phyloP scores from a whole-genome alignment of 2,113 vertebrate species.

The Megatriorchis doriae region DNA sequence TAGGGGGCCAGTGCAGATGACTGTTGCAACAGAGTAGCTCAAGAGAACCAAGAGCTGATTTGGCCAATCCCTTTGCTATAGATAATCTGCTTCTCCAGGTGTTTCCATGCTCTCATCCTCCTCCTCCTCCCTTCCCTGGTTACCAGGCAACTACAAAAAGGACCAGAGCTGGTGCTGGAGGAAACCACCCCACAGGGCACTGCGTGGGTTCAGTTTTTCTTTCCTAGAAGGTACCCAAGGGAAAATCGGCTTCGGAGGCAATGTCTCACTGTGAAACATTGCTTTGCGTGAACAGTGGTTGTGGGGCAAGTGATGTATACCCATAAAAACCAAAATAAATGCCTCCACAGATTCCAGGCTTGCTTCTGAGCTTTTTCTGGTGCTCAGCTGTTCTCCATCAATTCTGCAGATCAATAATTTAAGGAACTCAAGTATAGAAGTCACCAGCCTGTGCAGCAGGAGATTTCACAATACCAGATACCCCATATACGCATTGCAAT shows the following conservation, averaged over 20 bases:
- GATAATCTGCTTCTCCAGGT: neutral
- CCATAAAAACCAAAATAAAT: neutral
- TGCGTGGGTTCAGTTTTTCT: neutral
- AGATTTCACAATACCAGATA: neutral
- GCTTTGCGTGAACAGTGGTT: neutral
- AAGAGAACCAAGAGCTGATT: neutral
- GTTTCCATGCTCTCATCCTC: neutral
- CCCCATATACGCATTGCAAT: accelerated
- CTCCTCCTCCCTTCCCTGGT: neutral
- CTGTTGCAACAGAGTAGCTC: neutral
- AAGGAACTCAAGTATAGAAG: neutral
- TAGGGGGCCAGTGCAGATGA: neutral
- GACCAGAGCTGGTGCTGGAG: neutral
- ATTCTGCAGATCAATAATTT: neutral
- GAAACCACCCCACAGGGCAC: neutral
- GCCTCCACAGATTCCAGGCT: neutral
- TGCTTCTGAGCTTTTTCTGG: neutral
- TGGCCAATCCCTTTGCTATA: neutral
- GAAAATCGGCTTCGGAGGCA: neutral
- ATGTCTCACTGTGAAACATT: neutral
- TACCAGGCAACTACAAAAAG: conserved; percentile 48
- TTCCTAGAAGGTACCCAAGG: neutral
- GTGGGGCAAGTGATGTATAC: neutral
- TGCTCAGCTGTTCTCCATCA: neutral
- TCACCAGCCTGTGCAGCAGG: neutral